A percentile compares a stretch with the other conserved stretches of the same genome.
These are phyloP conservation scores for Cryptotis parvus DNA, from an alignment of 2,113 vertebrate species.

Conservation along the genomic window DNA sequence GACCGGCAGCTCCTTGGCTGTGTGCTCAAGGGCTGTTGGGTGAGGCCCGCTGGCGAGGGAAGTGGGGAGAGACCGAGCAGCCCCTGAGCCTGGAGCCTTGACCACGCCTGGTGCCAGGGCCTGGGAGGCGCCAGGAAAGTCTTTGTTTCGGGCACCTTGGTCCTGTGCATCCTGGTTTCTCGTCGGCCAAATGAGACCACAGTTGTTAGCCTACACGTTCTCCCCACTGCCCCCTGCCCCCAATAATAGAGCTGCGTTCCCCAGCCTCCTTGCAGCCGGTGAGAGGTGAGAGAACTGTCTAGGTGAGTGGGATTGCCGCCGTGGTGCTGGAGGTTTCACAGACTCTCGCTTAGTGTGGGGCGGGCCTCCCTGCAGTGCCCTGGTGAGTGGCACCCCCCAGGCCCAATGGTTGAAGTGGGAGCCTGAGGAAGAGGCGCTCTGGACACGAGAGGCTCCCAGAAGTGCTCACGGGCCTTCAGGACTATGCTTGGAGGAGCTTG, in stretches of 20 bases:
- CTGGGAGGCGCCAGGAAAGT: background rate
- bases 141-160: background rate
- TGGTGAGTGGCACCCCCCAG: too few relatives aligned
- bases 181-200: background rate
- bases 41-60: background rate
- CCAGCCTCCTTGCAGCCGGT: background rate
- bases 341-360: too few relatives aligned
- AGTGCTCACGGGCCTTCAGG: background rate
- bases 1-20: background rate
- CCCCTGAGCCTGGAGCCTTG: background rate
- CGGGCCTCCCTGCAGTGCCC: too few relatives aligned
- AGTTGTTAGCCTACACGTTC: background rate
- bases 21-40: background rate
- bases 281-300: constrained; percentile 10
- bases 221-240: background rate
- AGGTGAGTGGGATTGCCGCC: background rate
- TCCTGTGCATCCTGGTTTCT: background rate
- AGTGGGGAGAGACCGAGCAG: background rate
- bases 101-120: background rate
- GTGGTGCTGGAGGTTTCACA: background rate
- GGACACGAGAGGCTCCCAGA: too few relatives aligned
- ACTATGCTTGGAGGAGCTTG: background rate
- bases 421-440: too few relatives aligned
- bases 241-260: background rate
- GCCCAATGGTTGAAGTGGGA: too few relatives aligned